Conservation (phyloP, 2,113 vertebrate species). For the Spermophilus dauricus region DNA sequence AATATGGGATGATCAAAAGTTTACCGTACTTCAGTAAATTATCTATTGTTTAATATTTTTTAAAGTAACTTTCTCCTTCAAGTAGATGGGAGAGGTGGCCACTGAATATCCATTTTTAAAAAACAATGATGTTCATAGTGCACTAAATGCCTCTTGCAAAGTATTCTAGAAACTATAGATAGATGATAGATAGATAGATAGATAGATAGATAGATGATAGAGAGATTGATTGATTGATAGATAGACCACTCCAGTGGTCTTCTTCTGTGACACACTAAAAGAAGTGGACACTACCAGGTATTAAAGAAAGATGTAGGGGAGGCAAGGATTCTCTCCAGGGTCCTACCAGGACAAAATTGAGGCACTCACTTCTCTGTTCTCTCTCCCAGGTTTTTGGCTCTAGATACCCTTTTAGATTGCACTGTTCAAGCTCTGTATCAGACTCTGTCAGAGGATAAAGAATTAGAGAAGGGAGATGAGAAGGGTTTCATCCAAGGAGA, state of each 20-base stretch:
- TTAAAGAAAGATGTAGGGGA: neutral
- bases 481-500: neutral
- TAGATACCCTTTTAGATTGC: neutral
- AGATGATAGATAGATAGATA: too few species aligned
- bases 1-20: neutral
- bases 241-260: neutral
- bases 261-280: neutral
- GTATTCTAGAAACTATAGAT: neutral
- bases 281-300: neutral
- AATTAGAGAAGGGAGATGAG: neutral
- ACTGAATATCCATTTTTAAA: neutral
- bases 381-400: neutral
- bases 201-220: too few species aligned
- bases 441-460: neutral
- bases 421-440: neutral
- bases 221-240: too few species aligned
- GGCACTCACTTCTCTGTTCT: neutral
- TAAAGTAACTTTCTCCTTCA: constrained; percentile 3
- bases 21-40: neutral
- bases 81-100: neutral
- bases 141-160: neutral
- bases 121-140: neutral
- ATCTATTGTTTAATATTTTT: neutral
- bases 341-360: neutral
- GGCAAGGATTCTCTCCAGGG: neutral